Percentiles rank a stretch among this genome's conserved stretches.
Evolutionary conservation across 2,797 vertebrate genomes (phyloP).

Genomic region (Ptychobarbus kaznakovi): DNA sequence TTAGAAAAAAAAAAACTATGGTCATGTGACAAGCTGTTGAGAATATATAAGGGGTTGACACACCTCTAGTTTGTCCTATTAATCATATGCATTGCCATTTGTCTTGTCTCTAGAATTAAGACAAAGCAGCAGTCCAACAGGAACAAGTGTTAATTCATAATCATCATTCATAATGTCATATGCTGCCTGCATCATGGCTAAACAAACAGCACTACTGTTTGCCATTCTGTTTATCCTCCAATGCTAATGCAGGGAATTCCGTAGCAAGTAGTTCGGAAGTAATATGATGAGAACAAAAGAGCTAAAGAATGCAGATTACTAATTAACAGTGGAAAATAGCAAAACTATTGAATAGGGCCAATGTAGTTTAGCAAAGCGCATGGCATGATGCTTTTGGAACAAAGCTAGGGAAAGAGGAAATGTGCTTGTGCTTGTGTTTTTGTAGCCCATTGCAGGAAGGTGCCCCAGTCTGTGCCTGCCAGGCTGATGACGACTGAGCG

Average conservation of each 20-base stretch:
- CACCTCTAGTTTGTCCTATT: background rate
- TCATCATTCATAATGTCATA: constrained; percentile 57
- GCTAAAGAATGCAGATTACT: constrained; percentile 76
- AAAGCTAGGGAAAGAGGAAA: constrained; percentile 34
- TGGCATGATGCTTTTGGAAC: constrained; percentile 61
- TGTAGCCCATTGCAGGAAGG: constrained; percentile 41
- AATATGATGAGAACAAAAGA: constrained; percentile 79
- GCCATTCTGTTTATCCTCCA: constrained; percentile 66
- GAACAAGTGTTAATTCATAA: constrained; percentile 62
- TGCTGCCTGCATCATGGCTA: constrained; percentile 42
- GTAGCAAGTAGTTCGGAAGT: constrained; percentile 84
- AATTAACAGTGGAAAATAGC: constrained; percentile 70
- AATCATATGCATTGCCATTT: background rate
- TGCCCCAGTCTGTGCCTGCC: constrained; percentile 7
- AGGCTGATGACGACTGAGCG: constrained; percentile 9
- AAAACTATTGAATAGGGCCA: constrained; percentile 60
- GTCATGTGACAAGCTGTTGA: background rate
- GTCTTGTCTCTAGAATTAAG: constrained; percentile 31
- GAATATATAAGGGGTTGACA: background rate
- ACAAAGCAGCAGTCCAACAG: constrained; percentile 42
- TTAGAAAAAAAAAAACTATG: background rate
- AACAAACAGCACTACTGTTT: constrained; percentile 70
- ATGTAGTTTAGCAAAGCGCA: constrained; percentile 65
- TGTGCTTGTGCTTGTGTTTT: constrained; percentile 43
- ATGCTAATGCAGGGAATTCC: constrained; percentile 75